phyloP scores from a whole-genome alignment of 2,797 vertebrate species.

The Meriones psammophilus region DNA sequence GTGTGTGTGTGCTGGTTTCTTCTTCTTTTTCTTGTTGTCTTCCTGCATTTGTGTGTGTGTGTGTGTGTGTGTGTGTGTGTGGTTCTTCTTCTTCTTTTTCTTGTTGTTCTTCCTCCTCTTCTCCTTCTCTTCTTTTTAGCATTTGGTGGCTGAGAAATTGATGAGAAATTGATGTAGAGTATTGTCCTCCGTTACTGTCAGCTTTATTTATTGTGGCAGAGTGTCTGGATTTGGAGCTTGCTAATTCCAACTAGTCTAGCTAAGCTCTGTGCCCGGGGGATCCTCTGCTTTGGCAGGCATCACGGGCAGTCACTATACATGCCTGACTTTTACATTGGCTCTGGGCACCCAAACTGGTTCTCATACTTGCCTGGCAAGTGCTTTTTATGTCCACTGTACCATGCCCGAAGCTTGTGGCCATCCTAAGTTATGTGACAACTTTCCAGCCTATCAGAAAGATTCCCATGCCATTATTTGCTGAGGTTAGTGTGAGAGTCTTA shows the following conservation, averaged over 20 bases:
- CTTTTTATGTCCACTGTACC: not conserved
- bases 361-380: not conserved
- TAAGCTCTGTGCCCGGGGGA: not conserved
- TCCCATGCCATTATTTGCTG: not conserved
- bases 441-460: not conserved
- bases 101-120: not conserved
- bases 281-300: not conserved
- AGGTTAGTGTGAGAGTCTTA: not conserved
- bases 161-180: not conserved
- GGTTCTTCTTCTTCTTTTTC: not conserved
- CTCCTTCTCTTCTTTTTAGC: not conserved
- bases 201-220: not conserved
- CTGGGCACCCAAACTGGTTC: not conserved
- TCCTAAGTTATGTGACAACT: conserved; percentile 16
- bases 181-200: not conserved
- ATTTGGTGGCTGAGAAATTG: not conserved
- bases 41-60: no score
- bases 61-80: not conserved
- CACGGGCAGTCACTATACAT: no score
- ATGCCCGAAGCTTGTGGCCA: not conserved
- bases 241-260: not conserved
- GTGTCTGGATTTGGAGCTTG: not conserved
- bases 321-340: no score
- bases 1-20: not conserved
- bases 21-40: no score